Conservation (phyloP, 2,797 vertebrate genomes). For the Gymnothorax reevesii region DNA sequence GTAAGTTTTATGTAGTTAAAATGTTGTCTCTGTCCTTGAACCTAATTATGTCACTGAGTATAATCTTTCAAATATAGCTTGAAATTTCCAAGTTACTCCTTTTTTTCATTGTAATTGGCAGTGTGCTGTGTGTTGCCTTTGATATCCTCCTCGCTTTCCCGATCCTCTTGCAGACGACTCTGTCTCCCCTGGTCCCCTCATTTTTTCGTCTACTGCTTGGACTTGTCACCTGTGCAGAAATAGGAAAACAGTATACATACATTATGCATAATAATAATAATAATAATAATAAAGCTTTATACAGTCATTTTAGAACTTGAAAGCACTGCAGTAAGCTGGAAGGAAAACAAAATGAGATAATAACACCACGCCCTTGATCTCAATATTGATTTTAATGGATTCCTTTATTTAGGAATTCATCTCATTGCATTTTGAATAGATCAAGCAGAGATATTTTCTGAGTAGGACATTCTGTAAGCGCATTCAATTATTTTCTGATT, state of each 20-base stretch:
- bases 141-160: not conserved
- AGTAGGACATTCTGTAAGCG: not conserved
- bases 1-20: too few species aligned
- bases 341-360: not conserved
- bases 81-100: too few species aligned
- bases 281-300: not conserved
- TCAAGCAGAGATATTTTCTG: not conserved
- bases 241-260: not conserved
- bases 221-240: slow-evolving; percentile 7
- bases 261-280: not conserved
- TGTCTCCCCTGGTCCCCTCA: not conserved
- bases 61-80: too few species aligned
- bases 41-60: too few species aligned
- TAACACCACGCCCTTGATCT: not conserved
- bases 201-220: not conserved
- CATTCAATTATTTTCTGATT: not conserved
- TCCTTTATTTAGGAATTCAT: not conserved
- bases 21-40: too few species aligned
- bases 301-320: not conserved
- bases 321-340: not conserved
- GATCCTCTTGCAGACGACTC: slow-evolving; percentile 9
- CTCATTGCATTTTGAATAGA: not conserved
- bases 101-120: too few species aligned
- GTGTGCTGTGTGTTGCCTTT: not conserved
- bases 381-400: not conserved